Conservation (phyloP, 1,140 invertebrate genomes). For the Medauroidea extradentata region DNA sequence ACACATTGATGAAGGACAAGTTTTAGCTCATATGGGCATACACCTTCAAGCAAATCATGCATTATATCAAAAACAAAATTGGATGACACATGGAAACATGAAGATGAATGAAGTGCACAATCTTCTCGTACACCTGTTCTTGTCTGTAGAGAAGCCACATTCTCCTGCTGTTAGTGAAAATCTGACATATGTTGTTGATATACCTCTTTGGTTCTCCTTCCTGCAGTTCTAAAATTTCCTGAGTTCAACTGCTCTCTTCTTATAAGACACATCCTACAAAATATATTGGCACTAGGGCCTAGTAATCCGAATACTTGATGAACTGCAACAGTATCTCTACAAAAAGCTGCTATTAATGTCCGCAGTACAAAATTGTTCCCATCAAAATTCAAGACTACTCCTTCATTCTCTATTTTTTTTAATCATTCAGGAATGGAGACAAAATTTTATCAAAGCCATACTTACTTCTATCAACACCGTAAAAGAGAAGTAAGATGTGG, state of each 20-base stretch:
- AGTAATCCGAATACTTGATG: conserved; percentile 23
- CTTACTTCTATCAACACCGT: conserved; percentile 10
- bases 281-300: conserved; percentile 22
- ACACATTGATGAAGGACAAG: conserved; percentile 33
- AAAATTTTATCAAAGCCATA: conserved; percentile 4
- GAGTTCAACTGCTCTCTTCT: no score
- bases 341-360: conserved; percentile 19
- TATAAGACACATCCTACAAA: conserved; percentile 14
- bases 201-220: no score
- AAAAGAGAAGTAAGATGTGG: conserved; percentile 12
- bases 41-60: conserved; percentile 42
- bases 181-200: no score
- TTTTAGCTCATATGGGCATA: conserved; percentile 36
- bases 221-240: no score
- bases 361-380: conserved; percentile 17
- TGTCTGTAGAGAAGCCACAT: no score
- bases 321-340: conserved; percentile 26
- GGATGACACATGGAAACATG: conserved; percentile 35
- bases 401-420: background rate
- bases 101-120: no score
- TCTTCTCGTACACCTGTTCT: no score
- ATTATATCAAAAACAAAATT: conserved; percentile 39
- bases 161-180: no score
- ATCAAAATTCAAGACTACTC: conserved; percentile 2
- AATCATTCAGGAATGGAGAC: conserved; percentile 2